Conservation (phyloP, 1,140 invertebrate genomes). For the Megalonaias nervosa region DNA sequence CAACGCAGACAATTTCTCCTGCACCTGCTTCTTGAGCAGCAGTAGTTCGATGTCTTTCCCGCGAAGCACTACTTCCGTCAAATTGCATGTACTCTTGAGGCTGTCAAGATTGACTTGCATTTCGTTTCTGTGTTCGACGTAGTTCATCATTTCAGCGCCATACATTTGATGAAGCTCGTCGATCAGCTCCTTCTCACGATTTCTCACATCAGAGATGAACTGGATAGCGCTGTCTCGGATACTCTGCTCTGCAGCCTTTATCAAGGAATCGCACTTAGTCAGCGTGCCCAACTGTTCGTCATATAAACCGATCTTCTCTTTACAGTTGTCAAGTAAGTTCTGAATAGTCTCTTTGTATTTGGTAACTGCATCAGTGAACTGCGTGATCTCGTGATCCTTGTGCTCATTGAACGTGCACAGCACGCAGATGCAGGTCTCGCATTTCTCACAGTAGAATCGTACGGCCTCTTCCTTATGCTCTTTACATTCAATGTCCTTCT, state of each 20-base stretch:
- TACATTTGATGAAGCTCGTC: conserved; percentile 70
- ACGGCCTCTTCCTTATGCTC: conserved; percentile 71
- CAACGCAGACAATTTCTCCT: conserved; percentile 69
- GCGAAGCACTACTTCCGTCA: conserved; percentile 70
- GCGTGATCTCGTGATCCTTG: conserved; percentile 71
- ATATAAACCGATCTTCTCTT: conserved; percentile 65
- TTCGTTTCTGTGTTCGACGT: conserved; percentile 65
- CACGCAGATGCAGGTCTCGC: conserved; percentile 71
- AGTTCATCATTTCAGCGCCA: conserved; percentile 67
- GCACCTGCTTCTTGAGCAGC: conserved; percentile 71
- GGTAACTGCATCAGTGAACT: conserved; percentile 69
- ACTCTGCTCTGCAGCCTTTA: conserved; percentile 67
- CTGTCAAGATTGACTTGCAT: conserved; percentile 68
- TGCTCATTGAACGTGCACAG: conserved; percentile 73
- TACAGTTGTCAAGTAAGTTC: conserved; percentile 62
- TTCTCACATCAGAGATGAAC: conserved; percentile 67
- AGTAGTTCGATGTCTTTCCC: conserved; percentile 73
- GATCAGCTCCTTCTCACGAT: conserved; percentile 68
- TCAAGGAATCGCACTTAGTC: conserved; percentile 61
- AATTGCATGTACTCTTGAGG: conserved; percentile 70
- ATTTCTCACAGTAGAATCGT: conserved; percentile 72
- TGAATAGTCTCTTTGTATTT: conserved; percentile 71
- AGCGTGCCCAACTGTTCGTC: conserved; percentile 64
- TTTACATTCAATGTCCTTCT: conserved; percentile 73
- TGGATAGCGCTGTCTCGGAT: conserved; percentile 68